These are phyloP conservation scores for Nycticorax nycticorax DNA, from an alignment of 2,113 vertebrate genomes.

Conservation along the genomic window DNA sequence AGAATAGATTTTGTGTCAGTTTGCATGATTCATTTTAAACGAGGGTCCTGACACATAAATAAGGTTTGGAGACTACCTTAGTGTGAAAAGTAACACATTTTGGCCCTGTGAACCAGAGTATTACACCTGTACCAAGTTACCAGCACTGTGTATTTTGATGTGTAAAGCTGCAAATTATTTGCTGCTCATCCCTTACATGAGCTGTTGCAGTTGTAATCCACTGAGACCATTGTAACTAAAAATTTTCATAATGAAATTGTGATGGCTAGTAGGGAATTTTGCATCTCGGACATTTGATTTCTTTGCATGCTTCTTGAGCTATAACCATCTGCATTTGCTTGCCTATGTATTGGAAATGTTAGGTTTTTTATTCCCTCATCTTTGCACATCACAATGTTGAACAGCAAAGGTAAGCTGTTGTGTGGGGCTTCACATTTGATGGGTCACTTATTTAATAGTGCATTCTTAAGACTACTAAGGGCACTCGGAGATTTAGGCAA, in stretches of 20 bases:
- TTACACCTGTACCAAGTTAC: background rate
- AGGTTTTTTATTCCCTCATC: background rate
- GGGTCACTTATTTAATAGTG: background rate
- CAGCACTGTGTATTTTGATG: background rate
- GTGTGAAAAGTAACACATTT: background rate
- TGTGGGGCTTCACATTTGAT: background rate
- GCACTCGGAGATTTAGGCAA: background rate
- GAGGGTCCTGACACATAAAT: background rate
- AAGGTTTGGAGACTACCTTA: background rate
- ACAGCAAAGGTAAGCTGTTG: background rate
- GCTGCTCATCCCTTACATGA: background rate
- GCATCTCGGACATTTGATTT: background rate
- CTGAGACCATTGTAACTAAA: background rate
- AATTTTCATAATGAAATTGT: background rate
- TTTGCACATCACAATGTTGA: background rate
- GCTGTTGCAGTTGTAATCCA: background rate
- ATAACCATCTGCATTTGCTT: background rate
- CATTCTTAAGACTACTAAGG: background rate
- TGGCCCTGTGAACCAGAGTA: background rate
- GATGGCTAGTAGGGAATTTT: background rate
- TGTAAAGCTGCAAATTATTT: background rate
- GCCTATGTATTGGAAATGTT: background rate
- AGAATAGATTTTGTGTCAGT: background rate
- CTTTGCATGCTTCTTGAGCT: background rate
- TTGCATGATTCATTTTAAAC: background rate